phyloP scores from a whole-genome alignment of 1,140 invertebrate species.

The Apolygus lucorum region DNA sequence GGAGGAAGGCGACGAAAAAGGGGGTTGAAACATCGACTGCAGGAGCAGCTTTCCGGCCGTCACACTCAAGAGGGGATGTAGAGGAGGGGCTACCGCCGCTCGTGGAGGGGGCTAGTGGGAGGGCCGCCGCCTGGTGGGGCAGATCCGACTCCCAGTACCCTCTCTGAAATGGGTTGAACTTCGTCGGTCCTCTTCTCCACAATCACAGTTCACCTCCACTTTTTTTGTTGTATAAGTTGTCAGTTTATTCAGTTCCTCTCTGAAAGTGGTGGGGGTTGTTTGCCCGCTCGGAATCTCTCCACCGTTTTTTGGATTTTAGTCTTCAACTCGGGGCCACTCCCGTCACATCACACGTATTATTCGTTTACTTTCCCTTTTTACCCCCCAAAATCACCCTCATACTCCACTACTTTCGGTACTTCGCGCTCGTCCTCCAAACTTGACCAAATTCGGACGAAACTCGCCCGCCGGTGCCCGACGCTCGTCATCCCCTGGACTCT shows the following conservation, averaged over 20 bases:
- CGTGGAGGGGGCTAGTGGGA: conserved; percentile 11
- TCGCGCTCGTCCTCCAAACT: not conserved
- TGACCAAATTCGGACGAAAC: not conserved
- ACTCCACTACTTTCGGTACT: not conserved
- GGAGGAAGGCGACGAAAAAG: not conserved
- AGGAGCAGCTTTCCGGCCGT: not conserved
- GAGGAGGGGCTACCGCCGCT: not conserved
- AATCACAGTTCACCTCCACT: conserved; percentile 19
- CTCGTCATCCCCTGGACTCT: too few species aligned
- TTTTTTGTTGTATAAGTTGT: conserved; percentile 21
- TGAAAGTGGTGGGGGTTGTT: conserved; percentile 6
- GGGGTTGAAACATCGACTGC: not conserved
- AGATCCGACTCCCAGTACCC: not conserved
- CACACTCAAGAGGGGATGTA: not conserved
- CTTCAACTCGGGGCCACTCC: conserved; percentile 7
- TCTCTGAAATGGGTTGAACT: conserved; percentile 22
- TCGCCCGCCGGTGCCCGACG: not conserved
- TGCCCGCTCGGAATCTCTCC: conserved; percentile 14
- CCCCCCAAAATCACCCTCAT: not conserved
- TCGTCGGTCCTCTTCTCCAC: not conserved
- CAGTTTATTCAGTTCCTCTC: conserved; percentile 21
- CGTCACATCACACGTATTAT: conserved; percentile 7
- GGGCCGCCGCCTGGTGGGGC: not conserved
- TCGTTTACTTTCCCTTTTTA: not conserved
- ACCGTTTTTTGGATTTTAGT: conserved; percentile 22